Evolutionary conservation across 2,113 vertebrate species (phyloP).

Genomic region (Ranitomeya variabilis): DNA sequence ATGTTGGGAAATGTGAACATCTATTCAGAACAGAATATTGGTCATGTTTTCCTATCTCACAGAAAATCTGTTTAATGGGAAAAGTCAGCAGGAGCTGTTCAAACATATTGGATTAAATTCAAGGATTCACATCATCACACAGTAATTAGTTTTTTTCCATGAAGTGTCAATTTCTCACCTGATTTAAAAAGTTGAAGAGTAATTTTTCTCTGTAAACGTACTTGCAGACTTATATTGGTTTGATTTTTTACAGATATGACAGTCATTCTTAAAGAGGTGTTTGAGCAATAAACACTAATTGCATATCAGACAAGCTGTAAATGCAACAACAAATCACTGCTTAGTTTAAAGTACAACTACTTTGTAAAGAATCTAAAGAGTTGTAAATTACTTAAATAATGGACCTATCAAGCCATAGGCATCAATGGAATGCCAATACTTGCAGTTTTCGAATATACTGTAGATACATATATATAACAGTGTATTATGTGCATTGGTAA

Average conservation of each 20-base stretch:
- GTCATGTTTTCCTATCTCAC: background rate
- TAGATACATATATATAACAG: too few species aligned
- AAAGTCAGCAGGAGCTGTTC: conserved; percentile 15
- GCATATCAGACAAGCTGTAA: background rate
- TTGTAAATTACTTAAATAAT: too few species aligned
- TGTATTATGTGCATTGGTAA: too few species aligned
- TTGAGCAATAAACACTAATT: background rate
- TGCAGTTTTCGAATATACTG: too few species aligned
- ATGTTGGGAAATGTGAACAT: conserved; percentile 9
- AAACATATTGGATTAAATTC: background rate
- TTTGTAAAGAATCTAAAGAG: too few species aligned
- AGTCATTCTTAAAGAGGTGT: too few species aligned
- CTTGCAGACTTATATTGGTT: background rate
- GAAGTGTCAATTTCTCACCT: background rate
- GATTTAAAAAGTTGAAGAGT: background rate
- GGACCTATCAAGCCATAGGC: too few species aligned
- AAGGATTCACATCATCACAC: background rate
- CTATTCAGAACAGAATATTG: background rate
- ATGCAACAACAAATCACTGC: too few species aligned
- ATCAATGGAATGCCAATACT: too few species aligned
- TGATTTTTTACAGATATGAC: background rate
- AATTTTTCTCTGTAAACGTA: background rate
- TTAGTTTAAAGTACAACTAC: too few species aligned
- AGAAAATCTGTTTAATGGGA: conserved; percentile 26
- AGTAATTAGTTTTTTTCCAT: background rate